phyloP scores from a whole-genome alignment of 2,797 vertebrate genomes.

The Lithobates pipiens region DNA sequence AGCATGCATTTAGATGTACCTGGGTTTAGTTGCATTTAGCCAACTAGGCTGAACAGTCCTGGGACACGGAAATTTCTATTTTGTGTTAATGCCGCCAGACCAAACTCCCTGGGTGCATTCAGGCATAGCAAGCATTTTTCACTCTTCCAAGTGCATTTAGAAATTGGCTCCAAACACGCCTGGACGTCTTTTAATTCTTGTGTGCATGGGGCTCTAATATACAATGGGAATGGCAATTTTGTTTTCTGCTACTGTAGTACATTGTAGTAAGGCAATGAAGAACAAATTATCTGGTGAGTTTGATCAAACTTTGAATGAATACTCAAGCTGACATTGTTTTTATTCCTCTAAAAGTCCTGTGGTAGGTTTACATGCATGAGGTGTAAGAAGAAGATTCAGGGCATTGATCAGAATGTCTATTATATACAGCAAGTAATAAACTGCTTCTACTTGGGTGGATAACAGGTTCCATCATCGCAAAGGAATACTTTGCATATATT shows the following conservation, averaged over 20 bases:
- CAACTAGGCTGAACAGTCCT: too few species aligned
- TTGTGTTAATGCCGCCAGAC: too few species aligned
- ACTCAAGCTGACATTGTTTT: background rate
- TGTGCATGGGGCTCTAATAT: too few species aligned
- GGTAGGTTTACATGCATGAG: background rate
- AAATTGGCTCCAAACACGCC: too few species aligned
- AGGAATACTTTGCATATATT: conserved; percentile 16
- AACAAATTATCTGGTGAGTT: conserved; percentile 4
- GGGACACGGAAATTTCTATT: too few species aligned
- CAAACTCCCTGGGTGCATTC: too few species aligned
- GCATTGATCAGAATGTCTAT: background rate
- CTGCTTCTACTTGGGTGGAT: background rate
- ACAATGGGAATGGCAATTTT: background rate
- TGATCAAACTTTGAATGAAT: background rate
- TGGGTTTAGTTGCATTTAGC: too few species aligned
- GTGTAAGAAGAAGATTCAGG: conserved; percentile 13
- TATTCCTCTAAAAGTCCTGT: background rate
- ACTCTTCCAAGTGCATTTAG: too few species aligned
- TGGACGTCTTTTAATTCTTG: too few species aligned
- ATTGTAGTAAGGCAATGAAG: background rate
- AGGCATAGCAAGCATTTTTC: too few species aligned
- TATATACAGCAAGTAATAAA: conserved; percentile 11
- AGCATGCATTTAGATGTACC: too few species aligned
- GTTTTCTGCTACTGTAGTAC: background rate
- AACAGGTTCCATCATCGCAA: background rate